Evolutionary conservation across 2,113 vertebrate species (phyloP).

Genomic region (Verasper variegatus): DNA sequence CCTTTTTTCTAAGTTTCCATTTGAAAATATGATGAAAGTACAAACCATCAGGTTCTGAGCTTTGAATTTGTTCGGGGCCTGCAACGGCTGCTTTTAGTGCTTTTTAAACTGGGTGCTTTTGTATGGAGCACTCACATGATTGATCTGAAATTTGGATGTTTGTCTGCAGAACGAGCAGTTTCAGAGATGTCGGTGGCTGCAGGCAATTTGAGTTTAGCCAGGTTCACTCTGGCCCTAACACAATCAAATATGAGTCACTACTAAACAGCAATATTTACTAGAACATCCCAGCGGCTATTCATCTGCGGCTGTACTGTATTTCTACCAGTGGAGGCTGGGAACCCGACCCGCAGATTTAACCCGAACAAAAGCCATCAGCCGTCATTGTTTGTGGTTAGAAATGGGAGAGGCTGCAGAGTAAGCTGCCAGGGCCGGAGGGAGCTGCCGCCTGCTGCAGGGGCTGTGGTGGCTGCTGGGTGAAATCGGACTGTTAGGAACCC

Average conservation of each 20-base stretch:
- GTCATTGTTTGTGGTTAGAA: not conserved
- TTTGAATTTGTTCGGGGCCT: not conserved
- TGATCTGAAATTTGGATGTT: not conserved
- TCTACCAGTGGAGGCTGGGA: not conserved
- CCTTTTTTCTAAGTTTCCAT: not conserved
- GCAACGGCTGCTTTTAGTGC: not conserved
- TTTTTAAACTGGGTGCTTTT: not conserved
- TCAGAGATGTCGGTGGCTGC: not conserved
- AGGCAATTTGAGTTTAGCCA: not conserved
- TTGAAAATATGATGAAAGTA: not conserved
- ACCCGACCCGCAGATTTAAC: not conserved
- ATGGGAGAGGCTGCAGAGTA: slow-evolving; percentile 3
- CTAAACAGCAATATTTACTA: not conserved
- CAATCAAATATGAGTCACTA: not conserved
- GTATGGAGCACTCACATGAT: not conserved
- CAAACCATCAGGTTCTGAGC: not conserved
- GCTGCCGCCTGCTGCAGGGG: not conserved
- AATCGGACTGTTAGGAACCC: not conserved
- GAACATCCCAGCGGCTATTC: not conserved
- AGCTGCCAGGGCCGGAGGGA: not conserved
- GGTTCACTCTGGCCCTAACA: not conserved
- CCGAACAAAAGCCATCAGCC: not conserved
- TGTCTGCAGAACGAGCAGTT: not conserved
- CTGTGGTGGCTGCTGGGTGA: not conserved
- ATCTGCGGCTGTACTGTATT: not conserved